Evolutionary conservation across 2,113 vertebrate genomes (phyloP).

Genomic region (Corythornis cristatus): DNA sequence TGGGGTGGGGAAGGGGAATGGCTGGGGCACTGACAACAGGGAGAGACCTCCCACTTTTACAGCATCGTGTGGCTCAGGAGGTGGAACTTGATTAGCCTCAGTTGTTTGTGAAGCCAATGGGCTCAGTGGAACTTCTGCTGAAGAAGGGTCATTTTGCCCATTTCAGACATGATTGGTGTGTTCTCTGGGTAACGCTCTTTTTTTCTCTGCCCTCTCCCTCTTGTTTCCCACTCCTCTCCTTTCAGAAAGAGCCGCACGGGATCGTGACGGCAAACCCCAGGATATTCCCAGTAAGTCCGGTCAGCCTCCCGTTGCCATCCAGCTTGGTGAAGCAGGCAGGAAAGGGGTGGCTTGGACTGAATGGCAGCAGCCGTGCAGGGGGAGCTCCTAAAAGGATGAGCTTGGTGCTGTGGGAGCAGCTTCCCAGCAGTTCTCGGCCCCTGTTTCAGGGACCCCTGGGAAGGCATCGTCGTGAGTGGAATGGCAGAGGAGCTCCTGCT

Average conservation of each 20-base stretch:
- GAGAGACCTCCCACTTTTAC: neutral
- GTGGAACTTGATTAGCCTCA: fast-evolving
- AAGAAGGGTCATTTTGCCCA: fast-evolving
- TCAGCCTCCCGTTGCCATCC: neutral
- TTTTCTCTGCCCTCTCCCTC: neutral
- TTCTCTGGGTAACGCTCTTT: neutral
- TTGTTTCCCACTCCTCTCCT: neutral
- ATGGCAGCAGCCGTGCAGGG: neutral
- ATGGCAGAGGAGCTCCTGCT: neutral
- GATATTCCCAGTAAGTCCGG: slow-evolving; percentile 49
- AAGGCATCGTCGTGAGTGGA: fast-evolving
- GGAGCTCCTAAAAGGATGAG: neutral
- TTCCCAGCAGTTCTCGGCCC: neutral
- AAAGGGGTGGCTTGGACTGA: neutral
- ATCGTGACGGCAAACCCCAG: neutral
- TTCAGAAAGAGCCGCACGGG: neutral
- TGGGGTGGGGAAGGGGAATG: neutral
- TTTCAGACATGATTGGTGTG: neutral
- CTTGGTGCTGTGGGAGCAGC: neutral
- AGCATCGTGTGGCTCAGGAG: neutral
- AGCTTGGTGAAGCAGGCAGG: neutral
- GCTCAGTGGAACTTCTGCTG: neutral
- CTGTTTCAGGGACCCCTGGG: neutral
- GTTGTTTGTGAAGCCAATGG: neutral
- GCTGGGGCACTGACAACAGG: fast-evolving